Percentiles rank a stretch among this genome's conserved stretches.
phyloP scores from a whole-genome alignment of 2,797 vertebrate genomes.

The Mormyrops boulengeri region DNA sequence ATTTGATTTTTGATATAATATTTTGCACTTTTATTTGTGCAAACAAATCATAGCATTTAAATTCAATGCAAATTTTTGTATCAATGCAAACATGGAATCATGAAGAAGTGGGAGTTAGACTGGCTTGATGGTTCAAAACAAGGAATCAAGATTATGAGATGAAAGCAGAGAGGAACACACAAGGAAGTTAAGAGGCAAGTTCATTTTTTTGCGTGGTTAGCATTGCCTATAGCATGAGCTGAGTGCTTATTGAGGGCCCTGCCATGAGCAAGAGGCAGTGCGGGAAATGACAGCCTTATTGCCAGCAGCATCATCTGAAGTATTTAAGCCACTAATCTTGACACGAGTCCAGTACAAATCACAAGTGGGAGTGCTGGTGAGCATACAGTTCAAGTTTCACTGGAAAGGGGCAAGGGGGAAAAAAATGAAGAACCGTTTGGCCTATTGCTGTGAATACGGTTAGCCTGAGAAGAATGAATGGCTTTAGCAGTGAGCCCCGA shows the following conservation, averaged over 20 bases:
- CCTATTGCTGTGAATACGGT: conserved; percentile 75
- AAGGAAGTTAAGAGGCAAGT: conserved; percentile 36
- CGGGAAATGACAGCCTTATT: background rate
- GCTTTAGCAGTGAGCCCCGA: conserved; percentile 83
- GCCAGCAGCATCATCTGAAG: conserved; percentile 26
- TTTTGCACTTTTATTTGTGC: background rate
- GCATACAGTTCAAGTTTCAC: conserved; percentile 81
- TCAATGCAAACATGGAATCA: conserved; percentile 3
- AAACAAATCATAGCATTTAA: background rate
- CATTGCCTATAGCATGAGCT: background rate
- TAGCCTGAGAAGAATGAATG: conserved; percentile 95
- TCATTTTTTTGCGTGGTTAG: conserved; percentile 38
- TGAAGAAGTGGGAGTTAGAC: background rate
- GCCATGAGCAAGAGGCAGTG: background rate
- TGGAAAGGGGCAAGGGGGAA: conserved; percentile 38
- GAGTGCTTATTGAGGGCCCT: background rate
- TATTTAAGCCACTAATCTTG: conserved; percentile 58
- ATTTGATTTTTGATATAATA: background rate
- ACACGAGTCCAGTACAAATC: conserved; percentile 68
- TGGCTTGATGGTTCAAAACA: background rate
- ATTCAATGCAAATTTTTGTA: background rate
- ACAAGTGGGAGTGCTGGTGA: conserved; percentile 60
- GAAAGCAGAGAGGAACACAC: conserved; percentile 3
- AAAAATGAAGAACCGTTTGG: conserved; percentile 74
- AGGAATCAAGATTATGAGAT: background rate